Base-by-base conservation (phyloP, 2,888 invertebrate species). In the Phragmatobia fuliginosa region DNA sequence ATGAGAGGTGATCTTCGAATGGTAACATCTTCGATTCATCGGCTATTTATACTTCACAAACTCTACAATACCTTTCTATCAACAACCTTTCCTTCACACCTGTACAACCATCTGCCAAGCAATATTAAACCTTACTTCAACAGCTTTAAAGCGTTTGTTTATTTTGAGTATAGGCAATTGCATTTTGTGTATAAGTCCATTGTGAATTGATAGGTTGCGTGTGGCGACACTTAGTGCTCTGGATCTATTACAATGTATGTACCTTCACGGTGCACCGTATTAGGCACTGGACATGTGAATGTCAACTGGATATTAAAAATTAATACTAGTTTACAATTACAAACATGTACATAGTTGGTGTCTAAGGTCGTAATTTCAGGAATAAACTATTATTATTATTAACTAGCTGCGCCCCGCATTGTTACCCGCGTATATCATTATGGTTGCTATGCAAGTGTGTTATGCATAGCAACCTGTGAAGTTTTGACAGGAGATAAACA, bases 1-100 rank as follows among this genome's bases (percentile, higher is more conserved):
- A 77, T 75, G 76, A 77, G 78, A 73, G 68, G 76, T 80, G 78
- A 85, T 70, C 78, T 80, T 82, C 73, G 92, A 91, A 90, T 93
- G 91, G 80, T 88, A 76, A 85, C 81, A 80, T 83, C 79, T 62
- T 73, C 81, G 78, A 58, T 75, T 73, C 76, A 73, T 70, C 86
- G 85, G 81, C 84, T 91, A 92, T 93, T 90, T 93, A 92, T 93
- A 93, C 87, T 62, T 70, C 68, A 71, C 72, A 71, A 85, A 82
- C 83, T 83, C 80, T 75, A 88, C 89, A 88, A 88, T 85, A 69
- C 79, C 68, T 61, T 72, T 74, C 69, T 74, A 73, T 72, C 72
- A 28, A 82, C 85, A 75, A 83, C 70, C 10, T 66, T 71, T 70
- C 38, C 14, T 52, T 62, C 77, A 41, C 77, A 70, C 18, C 25